Conservation (phyloP, 2,888 invertebrate genomes). For the Pseudococcus jackbeardsleyi region DNA sequence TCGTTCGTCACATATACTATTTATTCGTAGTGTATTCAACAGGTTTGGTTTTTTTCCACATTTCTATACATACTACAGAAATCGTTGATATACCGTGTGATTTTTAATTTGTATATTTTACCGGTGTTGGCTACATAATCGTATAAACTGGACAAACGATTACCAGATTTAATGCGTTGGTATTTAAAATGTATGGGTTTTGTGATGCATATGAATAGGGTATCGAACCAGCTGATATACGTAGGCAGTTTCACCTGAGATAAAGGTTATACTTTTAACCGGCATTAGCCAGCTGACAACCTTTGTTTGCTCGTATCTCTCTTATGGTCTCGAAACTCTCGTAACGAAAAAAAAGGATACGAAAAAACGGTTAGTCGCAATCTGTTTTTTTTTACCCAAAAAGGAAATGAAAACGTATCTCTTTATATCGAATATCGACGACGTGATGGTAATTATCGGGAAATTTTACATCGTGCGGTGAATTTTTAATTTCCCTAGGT, state of each 20-base stretch:
- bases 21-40: background rate
- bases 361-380: background rate
- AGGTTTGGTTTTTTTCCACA: background rate
- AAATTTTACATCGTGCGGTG: too few relatives aligned
- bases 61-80: background rate
- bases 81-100: background rate
- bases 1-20: background rate
- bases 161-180: background rate
- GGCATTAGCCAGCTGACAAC: slow-evolving; percentile 17
- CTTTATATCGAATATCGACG: too few relatives aligned
- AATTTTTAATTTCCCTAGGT: too few relatives aligned
- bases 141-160: background rate
- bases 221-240: slow-evolving; percentile 36
- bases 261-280: slow-evolving; percentile 9
- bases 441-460: too few relatives aligned
- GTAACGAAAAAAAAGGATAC: background rate
- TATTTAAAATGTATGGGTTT: slow-evolving; percentile 22
- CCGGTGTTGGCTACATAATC: background rate
- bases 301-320: background rate
- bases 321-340: background rate
- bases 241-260: slow-evolving; percentile 14
- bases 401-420: too few relatives aligned
- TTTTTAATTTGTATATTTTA: slow-evolving; percentile 1
- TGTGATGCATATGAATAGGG: background rate
- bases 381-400: too few relatives aligned